Evolutionary conservation across 2,113 vertebrate genomes (phyloP), one percentile per base, ranked within the genome.

Genomic region (Laterallus jamaicensis): DNA sequence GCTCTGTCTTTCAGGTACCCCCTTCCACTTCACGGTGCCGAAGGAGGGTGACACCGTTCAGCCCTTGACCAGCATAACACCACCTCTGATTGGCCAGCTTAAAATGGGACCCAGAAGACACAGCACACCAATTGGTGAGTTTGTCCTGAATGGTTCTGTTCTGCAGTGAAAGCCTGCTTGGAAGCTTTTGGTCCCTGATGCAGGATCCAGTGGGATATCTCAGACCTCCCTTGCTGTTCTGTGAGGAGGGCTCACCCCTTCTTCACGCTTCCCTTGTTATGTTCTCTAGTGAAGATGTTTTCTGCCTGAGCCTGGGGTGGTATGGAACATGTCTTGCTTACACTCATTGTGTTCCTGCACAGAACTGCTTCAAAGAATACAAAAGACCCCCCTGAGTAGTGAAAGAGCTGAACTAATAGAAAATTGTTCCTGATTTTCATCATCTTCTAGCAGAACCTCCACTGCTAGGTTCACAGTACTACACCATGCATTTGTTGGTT

Each of bases 71-170:
- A 98, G 97, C 40, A 76, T 97, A 86, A 99, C 99, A 1, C 99
- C 99, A 20, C 99, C 99, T 79, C 97, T 98, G 37, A 97, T 98
- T 96, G 98, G 95, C 74, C 99, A 99, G 87, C 97, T 99, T 92
- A 99, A 99, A 97, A 98, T 98, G 97, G 98, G 98, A 19, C 98
- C 98, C 59, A 98, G 99, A 92, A 98, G 99, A 92, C 99, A 99
- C 98, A 99, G 99, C 98, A 99, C 99, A 77, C 99, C 99, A 66
- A 99, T 99, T 75, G 99, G 99, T 99, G 96, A 95, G 99, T 98
- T 59, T 32, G 29, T n/a, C n/a, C 40, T 0, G 0, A 29, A 21
- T 29, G n/a, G 12, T 54, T 88, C 19, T 56, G 14, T 56, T 84
- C 62, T 78, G 32, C 47, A 28, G 1, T 32, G 39, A 54, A 80